These are phyloP conservation scores for Ceratina japonica DNA, from an alignment of 1,140 invertebrate species.

Conservation along the genomic window DNA sequence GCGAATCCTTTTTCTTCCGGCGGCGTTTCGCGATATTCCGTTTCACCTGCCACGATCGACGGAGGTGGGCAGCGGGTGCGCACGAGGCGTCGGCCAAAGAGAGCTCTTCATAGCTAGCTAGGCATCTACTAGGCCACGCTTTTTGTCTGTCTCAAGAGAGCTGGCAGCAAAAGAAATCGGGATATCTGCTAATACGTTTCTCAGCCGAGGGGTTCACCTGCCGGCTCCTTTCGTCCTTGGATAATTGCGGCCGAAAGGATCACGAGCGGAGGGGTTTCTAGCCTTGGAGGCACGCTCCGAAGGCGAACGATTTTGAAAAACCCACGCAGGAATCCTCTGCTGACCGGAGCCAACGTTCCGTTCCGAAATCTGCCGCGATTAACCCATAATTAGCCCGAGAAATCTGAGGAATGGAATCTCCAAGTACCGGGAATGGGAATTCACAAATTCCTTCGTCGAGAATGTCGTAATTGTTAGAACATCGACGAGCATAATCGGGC, in stretches of 20 bases:
- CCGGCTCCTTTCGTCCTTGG: constrained; percentile 71
- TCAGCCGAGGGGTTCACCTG: constrained; percentile 68
- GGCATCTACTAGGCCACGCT: constrained; percentile 73
- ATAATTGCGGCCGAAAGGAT: constrained; percentile 68
- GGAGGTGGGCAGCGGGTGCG: constrained; percentile 61
- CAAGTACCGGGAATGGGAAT: background rate
- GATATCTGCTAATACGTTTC: constrained; percentile 72
- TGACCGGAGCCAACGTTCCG: background rate
- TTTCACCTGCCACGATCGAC: constrained; percentile 76
- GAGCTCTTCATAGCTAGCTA: constrained; percentile 65
- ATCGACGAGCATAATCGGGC: background rate
- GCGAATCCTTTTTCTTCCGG: constrained; percentile 72
- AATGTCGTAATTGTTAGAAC: background rate
- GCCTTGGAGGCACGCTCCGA: background rate
- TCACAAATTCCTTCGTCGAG: background rate
- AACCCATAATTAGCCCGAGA: constrained; percentile 29
- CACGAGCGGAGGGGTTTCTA: constrained; percentile 19
- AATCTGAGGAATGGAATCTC: constrained; percentile 1
- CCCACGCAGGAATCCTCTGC: background rate
- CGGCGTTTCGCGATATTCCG: constrained; percentile 70
- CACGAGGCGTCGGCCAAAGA: constrained; percentile 66
- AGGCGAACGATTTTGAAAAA: constrained; percentile 39
- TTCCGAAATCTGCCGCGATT: constrained; percentile 30
- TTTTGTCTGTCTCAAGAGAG: constrained; percentile 67
- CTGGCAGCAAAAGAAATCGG: constrained; percentile 63